Evolutionary conservation across 1,140 invertebrate species (phyloP).

Genomic region (Venturia canescens): DNA sequence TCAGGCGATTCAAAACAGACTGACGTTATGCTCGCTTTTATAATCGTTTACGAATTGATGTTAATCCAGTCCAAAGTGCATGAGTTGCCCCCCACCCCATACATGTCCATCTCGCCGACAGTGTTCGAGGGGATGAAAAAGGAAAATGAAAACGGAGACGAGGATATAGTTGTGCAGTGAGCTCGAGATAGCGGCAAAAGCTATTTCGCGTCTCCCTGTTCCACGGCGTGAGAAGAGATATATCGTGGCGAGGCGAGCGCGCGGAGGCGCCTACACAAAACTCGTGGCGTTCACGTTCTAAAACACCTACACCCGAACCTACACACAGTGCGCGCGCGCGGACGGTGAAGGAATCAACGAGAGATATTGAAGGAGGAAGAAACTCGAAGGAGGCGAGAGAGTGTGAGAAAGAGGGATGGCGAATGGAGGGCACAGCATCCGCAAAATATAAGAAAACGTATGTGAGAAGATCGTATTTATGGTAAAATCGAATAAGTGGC

Average conservation of each 20-base stretch:
- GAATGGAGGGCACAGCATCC: not conserved
- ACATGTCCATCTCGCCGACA: not conserved
- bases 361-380: slow-evolving; percentile 3
- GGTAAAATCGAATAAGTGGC: not conserved
- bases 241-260: slow-evolving; percentile 54
- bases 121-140: not conserved
- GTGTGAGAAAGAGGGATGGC: not conserved
- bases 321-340: slow-evolving; percentile 61
- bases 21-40: too few relatives aligned
- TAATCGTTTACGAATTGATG: too few relatives aligned
- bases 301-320: slow-evolving; percentile 66
- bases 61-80: not conserved
- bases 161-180: slow-evolving; percentile 29
- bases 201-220: slow-evolving; percentile 48
- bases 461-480: not conserved
- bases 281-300: slow-evolving; percentile 50
- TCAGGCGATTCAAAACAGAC: too few relatives aligned
- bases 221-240: slow-evolving; percentile 57
- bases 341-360: slow-evolving; percentile 48
- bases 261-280: slow-evolving; percentile 37
- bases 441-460: not conserved
- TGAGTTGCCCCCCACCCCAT: not conserved
- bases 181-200: slow-evolving; percentile 29
- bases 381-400: not conserved
- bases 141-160: not conserved